Evolutionary conservation across 2,888 invertebrate genomes (phyloP), one percentile per base, ranked within the genome.

Genomic region (Slavum lentiscoides): DNA sequence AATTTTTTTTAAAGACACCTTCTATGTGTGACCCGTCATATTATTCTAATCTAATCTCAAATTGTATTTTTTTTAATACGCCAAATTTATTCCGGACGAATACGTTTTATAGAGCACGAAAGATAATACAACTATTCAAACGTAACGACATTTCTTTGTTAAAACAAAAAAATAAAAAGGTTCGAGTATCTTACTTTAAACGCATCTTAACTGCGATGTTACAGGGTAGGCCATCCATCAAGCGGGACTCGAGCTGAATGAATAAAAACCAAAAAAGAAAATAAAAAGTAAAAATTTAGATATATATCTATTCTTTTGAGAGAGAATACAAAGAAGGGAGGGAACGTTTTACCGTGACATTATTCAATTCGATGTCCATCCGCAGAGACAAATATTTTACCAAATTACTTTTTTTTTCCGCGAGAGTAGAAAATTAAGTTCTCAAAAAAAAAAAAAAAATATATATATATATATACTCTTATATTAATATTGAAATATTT

Each of bases 71-170:
- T 67, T 67, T 75, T 23, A 67, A 67, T 30, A 59, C n/a, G 8
- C 67, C 23, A 19, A 67, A 75, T 75, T 67, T 67, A 75, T 75
- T 75, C 43, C 43, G 15, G 67, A 75, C 19, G 58, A 75, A 67
- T 59, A 59, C 58, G n/a, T 67, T 67, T 67, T 43, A 66, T 58
- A 67, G 67, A 67, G 19, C 55, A 1, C 7, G 58, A 3, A 23
- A 58, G 21, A 67, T 43, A 75, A 67, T 67, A 75, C 19, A 75
- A 75, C 67, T 67, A 43, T 75, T 67, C 75, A 67, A 66, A 66
- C 55, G 75, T 75, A 67, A 67, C 67, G 23, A 67, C 58, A 67
- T 75, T 67, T 75, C 67, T 75, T 75, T 43, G 55, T 75, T 75
- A 67, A 67, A 43, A 67, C 55, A 75, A 39, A 66, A 39, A 61